Percentiles rank a stretch among this genome's conserved stretches.
These are phyloP conservation scores for Zaprionus gabonicus DNA, from an alignment of 1,140 invertebrate genomes.

Conservation along the genomic window DNA sequence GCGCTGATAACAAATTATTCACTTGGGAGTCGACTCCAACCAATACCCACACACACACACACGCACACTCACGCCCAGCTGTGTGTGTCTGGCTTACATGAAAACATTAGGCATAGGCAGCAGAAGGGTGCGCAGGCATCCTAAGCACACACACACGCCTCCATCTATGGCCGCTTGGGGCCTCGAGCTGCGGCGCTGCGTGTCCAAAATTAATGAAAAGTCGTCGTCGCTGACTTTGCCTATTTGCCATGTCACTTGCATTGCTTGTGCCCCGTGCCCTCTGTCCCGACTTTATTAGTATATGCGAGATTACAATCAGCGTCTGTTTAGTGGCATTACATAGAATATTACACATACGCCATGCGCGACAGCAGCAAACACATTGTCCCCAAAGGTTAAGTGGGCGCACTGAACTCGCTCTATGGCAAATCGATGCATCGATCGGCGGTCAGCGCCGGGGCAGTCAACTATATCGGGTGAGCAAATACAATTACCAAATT, in stretches of 20 bases:
- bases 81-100: constrained; percentile 57
- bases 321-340: constrained; percentile 64
- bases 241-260: constrained; percentile 62
- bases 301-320: constrained; percentile 70
- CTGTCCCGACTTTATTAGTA: constrained; percentile 38
- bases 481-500: constrained; percentile 26
- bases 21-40: constrained; percentile 77
- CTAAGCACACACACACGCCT: constrained; percentile 35
- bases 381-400: constrained; percentile 23
- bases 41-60: constrained; percentile 37
- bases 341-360: constrained; percentile 65
- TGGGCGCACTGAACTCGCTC: constrained; percentile 4
- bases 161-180: constrained; percentile 31
- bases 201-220: constrained; percentile 81
- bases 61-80: constrained; percentile 11
- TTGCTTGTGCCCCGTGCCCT: constrained; percentile 23
- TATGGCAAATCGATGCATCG: constrained; percentile 36
- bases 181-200: constrained; percentile 54
- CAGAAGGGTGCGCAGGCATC: constrained; percentile 14
- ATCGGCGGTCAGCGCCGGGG: neutral
- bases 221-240: constrained; percentile 60
- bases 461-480: constrained; percentile 1
- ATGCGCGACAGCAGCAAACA: neutral
- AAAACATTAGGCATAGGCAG: constrained; percentile 44
- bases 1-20: constrained; percentile 83